Evolutionary conservation across 2,797 vertebrate genomes (phyloP).

Genomic region (Sternotherus odoratus): DNA sequence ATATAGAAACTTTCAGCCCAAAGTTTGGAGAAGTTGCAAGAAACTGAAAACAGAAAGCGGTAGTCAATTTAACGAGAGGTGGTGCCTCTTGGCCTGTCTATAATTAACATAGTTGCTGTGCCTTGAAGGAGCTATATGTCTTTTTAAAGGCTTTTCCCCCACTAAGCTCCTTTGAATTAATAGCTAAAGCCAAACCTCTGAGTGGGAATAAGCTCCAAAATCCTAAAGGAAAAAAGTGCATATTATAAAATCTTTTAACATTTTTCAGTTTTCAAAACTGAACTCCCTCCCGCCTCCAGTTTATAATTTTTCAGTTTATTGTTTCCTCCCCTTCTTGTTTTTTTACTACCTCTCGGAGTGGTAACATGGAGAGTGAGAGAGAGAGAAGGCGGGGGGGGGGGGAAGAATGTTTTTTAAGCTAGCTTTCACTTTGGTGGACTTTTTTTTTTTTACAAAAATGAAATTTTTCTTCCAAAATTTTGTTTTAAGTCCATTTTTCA

Average conservation of each 20-base stretch:
- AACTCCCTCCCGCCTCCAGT: neutral
- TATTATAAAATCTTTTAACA: neutral
- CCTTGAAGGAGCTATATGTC: neutral
- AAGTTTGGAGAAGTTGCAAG: constrained; percentile 1
- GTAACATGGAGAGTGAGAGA: neutral
- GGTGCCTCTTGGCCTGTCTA: neutral
- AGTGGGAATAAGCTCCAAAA: neutral
- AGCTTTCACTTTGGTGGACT: neutral
- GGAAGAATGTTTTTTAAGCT: neutral
- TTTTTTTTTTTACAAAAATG: neutral
- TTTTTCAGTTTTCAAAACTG: neutral
- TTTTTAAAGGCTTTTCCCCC: neutral
- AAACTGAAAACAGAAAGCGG: neutral
- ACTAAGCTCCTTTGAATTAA: neutral
- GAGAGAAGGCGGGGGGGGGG: too few relatives aligned
- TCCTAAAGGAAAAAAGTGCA: neutral
- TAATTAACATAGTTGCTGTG: neutral
- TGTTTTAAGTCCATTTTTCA: neutral
- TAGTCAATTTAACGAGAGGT: neutral
- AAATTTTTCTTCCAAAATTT: neutral
- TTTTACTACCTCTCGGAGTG: neutral
- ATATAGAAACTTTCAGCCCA: neutral
- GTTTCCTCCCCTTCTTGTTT: neutral
- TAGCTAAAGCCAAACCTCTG: neutral
- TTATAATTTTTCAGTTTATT: neutral